phyloP scores from a whole-genome alignment of 1,140 invertebrate genomes.

The Neodiprion fabricii region DNA sequence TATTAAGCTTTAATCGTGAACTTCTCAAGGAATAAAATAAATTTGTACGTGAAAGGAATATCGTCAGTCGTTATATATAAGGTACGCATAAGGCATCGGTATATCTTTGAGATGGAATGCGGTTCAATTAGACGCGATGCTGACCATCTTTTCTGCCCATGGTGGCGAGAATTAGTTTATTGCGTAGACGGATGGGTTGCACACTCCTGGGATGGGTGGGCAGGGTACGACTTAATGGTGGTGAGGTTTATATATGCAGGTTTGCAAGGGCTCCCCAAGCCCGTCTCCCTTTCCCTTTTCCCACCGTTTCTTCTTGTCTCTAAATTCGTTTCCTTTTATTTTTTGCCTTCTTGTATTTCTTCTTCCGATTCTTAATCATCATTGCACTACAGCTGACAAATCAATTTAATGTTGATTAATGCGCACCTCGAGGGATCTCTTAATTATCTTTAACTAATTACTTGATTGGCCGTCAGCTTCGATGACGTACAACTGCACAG shows the following conservation, averaged over 20 bases:
- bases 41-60: too few relatives aligned
- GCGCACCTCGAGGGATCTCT: conserved; percentile 40
- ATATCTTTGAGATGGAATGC: conserved; percentile 42
- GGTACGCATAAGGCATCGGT: too few relatives aligned
- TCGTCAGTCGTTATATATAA: too few relatives aligned
- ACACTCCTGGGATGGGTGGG: background rate
- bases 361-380: conserved; percentile 16
- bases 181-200: conserved; percentile 39
- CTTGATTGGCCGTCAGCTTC: conserved; percentile 44
- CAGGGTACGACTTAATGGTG: background rate
- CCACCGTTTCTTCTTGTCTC: conserved; percentile 15
- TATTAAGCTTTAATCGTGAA: too few relatives aligned
- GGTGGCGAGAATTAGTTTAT: conserved; percentile 44
- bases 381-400: conserved; percentile 41
- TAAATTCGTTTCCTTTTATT: conserved; percentile 2
- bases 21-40: too few relatives aligned
- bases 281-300: conserved; percentile 8
- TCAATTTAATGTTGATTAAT: conserved; percentile 57
- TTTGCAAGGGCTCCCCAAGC: conserved; percentile 1
- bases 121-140: conserved; percentile 52
- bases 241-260: background rate
- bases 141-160: background rate
- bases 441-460: conserved; percentile 54
- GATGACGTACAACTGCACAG: conserved; percentile 19
- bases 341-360: background rate